phyloP scores from a whole-genome alignment of 1,140 invertebrate genomes.

The Drosophila virilis region DNA sequence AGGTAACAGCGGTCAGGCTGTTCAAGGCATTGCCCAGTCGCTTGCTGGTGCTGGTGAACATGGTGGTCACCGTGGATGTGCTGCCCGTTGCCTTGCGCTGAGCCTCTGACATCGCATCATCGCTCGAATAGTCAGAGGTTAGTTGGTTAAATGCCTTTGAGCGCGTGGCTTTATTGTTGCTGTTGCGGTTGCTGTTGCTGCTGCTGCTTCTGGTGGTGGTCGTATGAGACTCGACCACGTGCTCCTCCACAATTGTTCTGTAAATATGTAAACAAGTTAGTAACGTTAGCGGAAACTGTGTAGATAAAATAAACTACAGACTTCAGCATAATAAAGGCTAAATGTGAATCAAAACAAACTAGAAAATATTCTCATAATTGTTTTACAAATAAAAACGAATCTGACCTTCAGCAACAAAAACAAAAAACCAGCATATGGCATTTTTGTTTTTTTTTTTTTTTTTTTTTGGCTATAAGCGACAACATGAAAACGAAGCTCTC shows the following conservation, averaged over 20 bases:
- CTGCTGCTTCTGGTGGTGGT: constrained; percentile 2
- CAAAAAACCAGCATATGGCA: constrained; percentile 16
- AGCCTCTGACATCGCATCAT: constrained; percentile 50
- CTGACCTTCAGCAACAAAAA: constrained; percentile 57
- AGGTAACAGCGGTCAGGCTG: constrained; percentile 51
- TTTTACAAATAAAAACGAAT: constrained; percentile 41
- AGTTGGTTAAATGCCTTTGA: constrained; percentile 50
- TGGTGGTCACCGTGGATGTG: constrained; percentile 49
- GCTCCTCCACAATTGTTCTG: constrained; percentile 79
- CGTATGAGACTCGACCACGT: constrained; percentile 51
- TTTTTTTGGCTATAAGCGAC: constrained; percentile 36
- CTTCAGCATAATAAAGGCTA: constrained; percentile 27
- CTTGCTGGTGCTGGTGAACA: constrained; percentile 56
- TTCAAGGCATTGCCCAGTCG: constrained; percentile 38
- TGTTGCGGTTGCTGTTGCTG: constrained; percentile 32
- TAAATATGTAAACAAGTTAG: constrained; percentile 40
- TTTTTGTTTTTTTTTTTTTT: not conserved
- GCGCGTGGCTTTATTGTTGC: constrained; percentile 48
- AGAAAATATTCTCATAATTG: constrained; percentile 54
- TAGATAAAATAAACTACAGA: constrained; percentile 17
- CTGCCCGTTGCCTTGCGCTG: constrained; percentile 35
- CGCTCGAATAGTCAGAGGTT: constrained; percentile 65
- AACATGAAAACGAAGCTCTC: constrained; percentile 51
- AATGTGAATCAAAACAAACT: constrained; percentile 66
- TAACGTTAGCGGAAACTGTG: constrained; percentile 28